Evolutionary conservation across 2,888 invertebrate genomes (phyloP), one percentile per base, ranked within the genome.

Genomic region (Tenthredo distinguenda): DNA sequence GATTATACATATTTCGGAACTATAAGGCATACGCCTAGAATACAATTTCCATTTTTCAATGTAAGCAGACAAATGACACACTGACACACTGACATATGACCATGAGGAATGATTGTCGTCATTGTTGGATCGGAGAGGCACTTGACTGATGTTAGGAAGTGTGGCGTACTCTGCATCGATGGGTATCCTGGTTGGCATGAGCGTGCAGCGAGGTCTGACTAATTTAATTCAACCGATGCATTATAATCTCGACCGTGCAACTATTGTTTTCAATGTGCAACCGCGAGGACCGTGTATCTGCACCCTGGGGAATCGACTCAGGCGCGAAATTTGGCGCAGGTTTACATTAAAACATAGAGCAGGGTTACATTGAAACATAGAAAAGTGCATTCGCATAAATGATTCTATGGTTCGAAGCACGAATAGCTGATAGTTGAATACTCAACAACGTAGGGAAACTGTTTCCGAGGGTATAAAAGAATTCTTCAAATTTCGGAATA

Each of bases 181-280:
- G 55, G 50, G 50, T 74, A 68, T 68, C 21, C 74, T 74, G 50
- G 50, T 55, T 62, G 21, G n/a, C 81, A n/a, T 21, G 34, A 81
- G 40, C 62, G 37, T 40, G 10, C 81, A 62, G 7, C 62, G 37
- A 62, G 40, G 62, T 81, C 58, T 81, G 62, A 81, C 62, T 81
- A 81, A 81, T 81, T 81, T 34, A 81, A 40, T 58, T 37, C 81
- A 81, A 37, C 37, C 81, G 21, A 62, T 81, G 81, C 62, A 62
- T 81, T 62, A 81, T 81, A 40, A 62, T 62, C 62, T 62, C 40
- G 40, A 62, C n/a, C 21, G 5, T 81, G 37, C 12, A 58, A 40
- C 62, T 62, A 40, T 62, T 81, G 62, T 58, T 58, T 62, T 50
- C 77, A 47, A 62, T 77, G 37, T 58, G 37, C 18, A 18, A 12